Percentiles rank a stretch among this genome's conserved stretches.
These are phyloP conservation scores for Calyptomena viridis DNA, from an alignment of 2,113 vertebrate genomes.

Conservation along the genomic window DNA sequence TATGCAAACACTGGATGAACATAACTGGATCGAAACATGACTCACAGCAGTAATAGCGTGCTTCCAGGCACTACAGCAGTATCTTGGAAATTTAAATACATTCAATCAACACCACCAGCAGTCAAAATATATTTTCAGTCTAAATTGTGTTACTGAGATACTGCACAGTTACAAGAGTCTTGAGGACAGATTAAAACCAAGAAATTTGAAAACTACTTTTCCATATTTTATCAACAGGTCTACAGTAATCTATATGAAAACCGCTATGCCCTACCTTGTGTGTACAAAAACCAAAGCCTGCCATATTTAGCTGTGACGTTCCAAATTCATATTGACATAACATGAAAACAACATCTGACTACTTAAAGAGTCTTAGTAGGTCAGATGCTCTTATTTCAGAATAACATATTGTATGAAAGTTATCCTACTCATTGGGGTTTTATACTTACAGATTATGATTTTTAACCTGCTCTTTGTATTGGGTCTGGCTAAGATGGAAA, in stretches of 20 bases:
- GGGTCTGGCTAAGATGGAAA: not conserved
- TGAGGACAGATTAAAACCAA: not conserved
- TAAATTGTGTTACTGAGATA: not conserved
- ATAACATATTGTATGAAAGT: not conserved
- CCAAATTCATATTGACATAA: not conserved
- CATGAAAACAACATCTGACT: not conserved
- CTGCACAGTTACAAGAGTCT: not conserved
- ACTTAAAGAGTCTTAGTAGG: not conserved
- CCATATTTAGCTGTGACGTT: not conserved
- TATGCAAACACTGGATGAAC: not conserved
- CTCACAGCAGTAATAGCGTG: not conserved
- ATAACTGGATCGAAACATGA: slow-evolving; percentile 15
- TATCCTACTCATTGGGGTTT: accelerated
- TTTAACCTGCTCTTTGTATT: not conserved
- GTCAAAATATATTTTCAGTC: not conserved
- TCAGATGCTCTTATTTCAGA: not conserved
- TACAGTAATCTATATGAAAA: not conserved
- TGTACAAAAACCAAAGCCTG: not conserved
- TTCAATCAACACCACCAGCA: not conserved
- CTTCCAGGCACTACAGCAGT: not conserved
- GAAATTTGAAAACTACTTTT: not conserved
- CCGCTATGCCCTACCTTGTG: not conserved
- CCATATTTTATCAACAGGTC: not conserved
- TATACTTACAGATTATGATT: not conserved
- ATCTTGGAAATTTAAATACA: not conserved